Conservation (phyloP, 2,888 invertebrate genomes). For the Drosophila siamana region DNA sequence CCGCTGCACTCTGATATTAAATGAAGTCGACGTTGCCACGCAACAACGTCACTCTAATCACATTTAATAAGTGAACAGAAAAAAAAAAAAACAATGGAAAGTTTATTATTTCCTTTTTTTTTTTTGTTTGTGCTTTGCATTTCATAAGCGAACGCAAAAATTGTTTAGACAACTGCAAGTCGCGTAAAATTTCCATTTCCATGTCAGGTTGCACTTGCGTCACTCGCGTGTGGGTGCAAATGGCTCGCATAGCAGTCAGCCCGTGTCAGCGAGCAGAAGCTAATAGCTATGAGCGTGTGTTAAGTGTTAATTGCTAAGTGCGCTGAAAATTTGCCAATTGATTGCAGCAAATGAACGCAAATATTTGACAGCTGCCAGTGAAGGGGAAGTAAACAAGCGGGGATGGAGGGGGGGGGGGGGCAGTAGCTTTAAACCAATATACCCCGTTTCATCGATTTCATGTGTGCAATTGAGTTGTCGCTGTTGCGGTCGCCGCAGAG, state of each 20-base stretch:
- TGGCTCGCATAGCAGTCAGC: constrained; percentile 30
- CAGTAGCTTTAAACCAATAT: too few species aligned
- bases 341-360: constrained; percentile 45
- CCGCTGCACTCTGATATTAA: constrained; percentile 16
- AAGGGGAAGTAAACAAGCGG: background rate
- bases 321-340: constrained; percentile 25
- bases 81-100: constrained; percentile 52
- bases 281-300: too few species aligned
- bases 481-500: constrained; percentile 32
- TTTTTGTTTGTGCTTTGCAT: background rate
- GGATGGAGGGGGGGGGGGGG: too few species aligned
- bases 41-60: constrained; percentile 17
- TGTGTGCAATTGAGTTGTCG: constrained; percentile 51
- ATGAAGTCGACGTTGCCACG: constrained; percentile 1
- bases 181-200: constrained; percentile 21
- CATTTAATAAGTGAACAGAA: constrained; percentile 11
- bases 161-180: constrained; percentile 52
- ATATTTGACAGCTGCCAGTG: constrained; percentile 31
- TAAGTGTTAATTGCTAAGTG: constrained; percentile 38
- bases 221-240: constrained; percentile 33
- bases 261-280: constrained; percentile 13
- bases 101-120: constrained; percentile 20
- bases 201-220: constrained; percentile 44
- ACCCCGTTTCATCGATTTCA: background rate
- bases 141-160: constrained; percentile 55